These are phyloP conservation scores for Umimayanthus chanpuru DNA, from an alignment of 92 coral and sea anemone genomes.

Conservation along the genomic window DNA sequence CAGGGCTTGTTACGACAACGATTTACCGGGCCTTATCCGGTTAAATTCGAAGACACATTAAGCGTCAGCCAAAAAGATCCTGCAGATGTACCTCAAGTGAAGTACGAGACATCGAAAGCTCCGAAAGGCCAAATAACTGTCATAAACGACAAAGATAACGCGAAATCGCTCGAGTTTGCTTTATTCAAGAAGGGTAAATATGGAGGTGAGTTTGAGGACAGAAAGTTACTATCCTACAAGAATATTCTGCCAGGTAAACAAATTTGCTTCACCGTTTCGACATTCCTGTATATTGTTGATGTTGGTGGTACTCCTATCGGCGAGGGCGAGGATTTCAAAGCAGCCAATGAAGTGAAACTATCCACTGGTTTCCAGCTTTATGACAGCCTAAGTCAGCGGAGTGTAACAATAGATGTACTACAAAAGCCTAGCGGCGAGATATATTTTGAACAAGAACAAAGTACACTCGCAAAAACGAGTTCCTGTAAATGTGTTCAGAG, in stretches of 20 bases:
- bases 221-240: constrained; percentile 16
- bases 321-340: constrained; percentile 18
- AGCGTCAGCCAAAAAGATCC: constrained; percentile 1
- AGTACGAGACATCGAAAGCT: not conserved
- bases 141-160: constrained; percentile 8
- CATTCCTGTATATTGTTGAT: constrained; percentile 1
- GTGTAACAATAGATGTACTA: constrained; percentile 4
- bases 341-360: not conserved
- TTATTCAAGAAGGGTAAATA: constrained; percentile 1
- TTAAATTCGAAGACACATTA: not conserved
- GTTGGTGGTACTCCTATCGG: not conserved
- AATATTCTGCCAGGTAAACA: not conserved
- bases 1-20: not conserved
- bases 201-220: not conserved
- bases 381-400: not conserved
- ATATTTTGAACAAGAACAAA: not conserved
- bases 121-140: not conserved
- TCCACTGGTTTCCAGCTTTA: not conserved
- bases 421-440: constrained; percentile 23
- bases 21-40: constrained; percentile 10
- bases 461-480: not conserved
- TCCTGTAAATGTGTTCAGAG: not conserved
- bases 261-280: not conserved
- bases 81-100: constrained; percentile 11
- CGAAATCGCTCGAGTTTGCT: constrained; percentile 19